Conservation (phyloP, 2,113 vertebrate genomes). For the Poicephalus gulielmi region DNA sequence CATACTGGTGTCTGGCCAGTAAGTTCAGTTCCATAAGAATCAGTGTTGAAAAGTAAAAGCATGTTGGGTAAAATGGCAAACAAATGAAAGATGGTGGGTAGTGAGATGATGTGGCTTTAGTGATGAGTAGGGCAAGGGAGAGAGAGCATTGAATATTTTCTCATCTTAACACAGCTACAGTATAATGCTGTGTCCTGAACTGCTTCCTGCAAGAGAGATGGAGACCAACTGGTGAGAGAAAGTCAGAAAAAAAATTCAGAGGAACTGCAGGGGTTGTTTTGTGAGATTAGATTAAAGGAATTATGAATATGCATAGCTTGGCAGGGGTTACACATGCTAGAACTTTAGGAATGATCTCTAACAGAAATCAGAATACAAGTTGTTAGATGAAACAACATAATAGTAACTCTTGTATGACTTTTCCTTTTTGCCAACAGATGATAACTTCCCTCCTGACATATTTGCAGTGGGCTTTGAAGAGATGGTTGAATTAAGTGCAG, state of each 20-base stretch:
- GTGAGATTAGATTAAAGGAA: conserved; percentile 45
- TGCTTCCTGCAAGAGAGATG: conserved; percentile 3
- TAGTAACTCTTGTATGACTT: conserved; percentile 4
- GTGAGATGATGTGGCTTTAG: neutral
- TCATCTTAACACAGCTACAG: neutral
- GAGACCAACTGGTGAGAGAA: conserved; percentile 42
- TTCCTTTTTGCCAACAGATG: conserved; percentile 56
- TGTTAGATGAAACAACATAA: neutral
- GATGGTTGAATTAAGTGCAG: conserved; percentile 84
- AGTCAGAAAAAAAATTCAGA: neutral
- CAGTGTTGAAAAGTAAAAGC: neutral
- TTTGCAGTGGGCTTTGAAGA: conserved; percentile 86
- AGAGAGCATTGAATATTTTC: neutral
- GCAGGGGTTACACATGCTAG: neutral
- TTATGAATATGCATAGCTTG: conserved; percentile 51
- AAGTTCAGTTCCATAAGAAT: neutral
- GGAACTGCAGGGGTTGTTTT: conserved; percentile 55
- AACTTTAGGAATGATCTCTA: conserved; percentile 25
- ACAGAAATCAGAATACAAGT: conserved; percentile 28
- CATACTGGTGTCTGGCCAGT: neutral
- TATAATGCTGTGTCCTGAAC: neutral
- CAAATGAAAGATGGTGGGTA: neutral
- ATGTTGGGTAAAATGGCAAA: neutral
- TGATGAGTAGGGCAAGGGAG: neutral
- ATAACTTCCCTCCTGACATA: conserved; percentile 73